Evolutionary conservation across 2,888 invertebrate species (phyloP).

Genomic region (Pharmacophagus antenor): DNA sequence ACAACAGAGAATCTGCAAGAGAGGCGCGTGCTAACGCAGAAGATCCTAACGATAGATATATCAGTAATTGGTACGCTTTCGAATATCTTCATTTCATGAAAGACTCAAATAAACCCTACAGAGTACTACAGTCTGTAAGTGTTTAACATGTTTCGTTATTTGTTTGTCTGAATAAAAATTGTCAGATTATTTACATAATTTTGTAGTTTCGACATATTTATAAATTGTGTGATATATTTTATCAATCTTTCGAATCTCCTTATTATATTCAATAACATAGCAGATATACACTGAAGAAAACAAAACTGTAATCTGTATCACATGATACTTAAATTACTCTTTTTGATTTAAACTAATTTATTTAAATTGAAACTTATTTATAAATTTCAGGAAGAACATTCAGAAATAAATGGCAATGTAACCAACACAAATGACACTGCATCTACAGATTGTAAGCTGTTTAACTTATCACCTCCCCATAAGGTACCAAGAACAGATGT

Average conservation of each 20-base stretch:
- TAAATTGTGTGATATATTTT: not conserved
- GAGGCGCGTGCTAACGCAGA: slow-evolving; percentile 74
- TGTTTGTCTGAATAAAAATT: not conserved
- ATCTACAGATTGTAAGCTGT: slow-evolving; percentile 51
- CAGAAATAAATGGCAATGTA: slow-evolving; percentile 44
- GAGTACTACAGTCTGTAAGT: slow-evolving; percentile 62
- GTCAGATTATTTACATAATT: not conserved
- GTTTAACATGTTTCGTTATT: no score
- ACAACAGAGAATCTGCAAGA: slow-evolving; percentile 80
- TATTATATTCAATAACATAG: not conserved
- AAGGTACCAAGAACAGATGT: slow-evolving; percentile 55
- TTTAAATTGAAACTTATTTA: not conserved
- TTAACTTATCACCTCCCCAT: slow-evolving; percentile 51
- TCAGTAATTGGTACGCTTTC: slow-evolving; percentile 79
- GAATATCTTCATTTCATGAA: slow-evolving; percentile 82
- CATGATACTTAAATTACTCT: not conserved
- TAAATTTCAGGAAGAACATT: slow-evolving; percentile 57
- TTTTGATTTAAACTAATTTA: not conserved
- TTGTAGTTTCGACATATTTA: not conserved
- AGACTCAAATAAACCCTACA: slow-evolving; percentile 75
- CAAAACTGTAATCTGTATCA: no score
- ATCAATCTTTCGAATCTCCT: not conserved
- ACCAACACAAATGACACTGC: slow-evolving; percentile 47
- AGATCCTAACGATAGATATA: slow-evolving; percentile 76
- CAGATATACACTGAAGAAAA: no score